Evolutionary conservation across 2,113 vertebrate genomes (phyloP).

Genomic region (Aspidoscelis tigris): DNA sequence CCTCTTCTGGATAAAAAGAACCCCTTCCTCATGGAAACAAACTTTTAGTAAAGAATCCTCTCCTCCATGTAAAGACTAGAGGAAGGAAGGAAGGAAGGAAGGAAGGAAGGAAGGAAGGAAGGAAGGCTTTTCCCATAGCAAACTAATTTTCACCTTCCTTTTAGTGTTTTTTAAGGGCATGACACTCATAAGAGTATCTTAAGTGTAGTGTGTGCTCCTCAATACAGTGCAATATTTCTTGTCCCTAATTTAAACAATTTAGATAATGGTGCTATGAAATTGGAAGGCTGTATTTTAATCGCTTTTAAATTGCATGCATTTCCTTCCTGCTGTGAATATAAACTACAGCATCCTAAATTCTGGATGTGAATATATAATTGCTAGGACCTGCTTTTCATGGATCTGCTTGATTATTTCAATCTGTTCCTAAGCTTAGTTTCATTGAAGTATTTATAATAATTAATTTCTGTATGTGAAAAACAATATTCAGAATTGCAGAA

Average conservation of each 20-base stretch:
- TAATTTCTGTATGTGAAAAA: neutral
- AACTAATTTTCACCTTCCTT: neutral
- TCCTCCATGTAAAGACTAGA: too few species aligned
- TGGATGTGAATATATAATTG: constrained; percentile 26
- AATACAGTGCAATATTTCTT: neutral
- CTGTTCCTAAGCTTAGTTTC: neutral
- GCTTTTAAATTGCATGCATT: constrained; percentile 21
- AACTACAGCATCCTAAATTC: constrained; percentile 11
- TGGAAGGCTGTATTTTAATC: constrained; percentile 22
- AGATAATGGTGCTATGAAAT: constrained; percentile 28
- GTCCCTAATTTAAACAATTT: constrained; percentile 20
- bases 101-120: neutral
- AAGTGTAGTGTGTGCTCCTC: neutral
- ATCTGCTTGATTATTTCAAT: neutral
- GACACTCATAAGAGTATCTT: constrained; percentile 2
- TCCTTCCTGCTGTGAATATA: constrained; percentile 28
- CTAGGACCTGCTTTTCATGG: neutral
- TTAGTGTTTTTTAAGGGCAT: neutral
- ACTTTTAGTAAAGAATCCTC: neutral
- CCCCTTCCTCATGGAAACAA: neutral
- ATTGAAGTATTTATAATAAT: neutral
- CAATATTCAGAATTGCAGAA: neutral
- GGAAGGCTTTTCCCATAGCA: neutral
- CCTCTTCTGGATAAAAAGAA: neutral
- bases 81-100: too few species aligned